Evolutionary conservation across 1,140 invertebrate genomes (phyloP).

Genomic region (Lepidurus couesii): DNA sequence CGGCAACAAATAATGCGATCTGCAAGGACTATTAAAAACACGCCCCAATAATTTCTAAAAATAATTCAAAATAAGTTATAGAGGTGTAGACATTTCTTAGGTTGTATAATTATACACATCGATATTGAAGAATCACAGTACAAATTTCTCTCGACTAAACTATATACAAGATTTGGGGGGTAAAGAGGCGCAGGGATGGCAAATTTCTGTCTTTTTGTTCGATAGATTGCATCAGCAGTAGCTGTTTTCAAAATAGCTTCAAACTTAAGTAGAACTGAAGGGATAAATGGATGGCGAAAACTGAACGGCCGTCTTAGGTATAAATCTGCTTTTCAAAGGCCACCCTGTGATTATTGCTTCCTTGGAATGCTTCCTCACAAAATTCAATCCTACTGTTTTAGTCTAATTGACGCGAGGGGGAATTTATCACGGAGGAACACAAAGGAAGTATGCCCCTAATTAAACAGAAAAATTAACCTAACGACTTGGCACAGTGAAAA

Average conservation of each 20-base stretch:
- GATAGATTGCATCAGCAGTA: not conserved
- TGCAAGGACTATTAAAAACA: too few relatives aligned
- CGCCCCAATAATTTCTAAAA: not conserved
- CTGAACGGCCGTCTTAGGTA: not conserved
- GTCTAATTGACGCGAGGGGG: not conserved
- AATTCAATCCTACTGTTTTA: not conserved
- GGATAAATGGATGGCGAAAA: not conserved
- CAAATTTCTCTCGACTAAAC: slow-evolving; percentile 5
- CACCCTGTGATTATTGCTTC: slow-evolving; percentile 14
- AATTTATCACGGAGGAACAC: not conserved
- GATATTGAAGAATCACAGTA: slow-evolving; percentile 22
- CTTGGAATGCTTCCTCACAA: slow-evolving; percentile 17
- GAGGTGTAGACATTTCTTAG: not conserved
- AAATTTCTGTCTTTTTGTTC: not conserved
- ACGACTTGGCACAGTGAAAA: not conserved
- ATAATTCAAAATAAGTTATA: not conserved
- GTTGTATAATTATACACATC: slow-evolving; percentile 6
- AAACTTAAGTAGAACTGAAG: not conserved
- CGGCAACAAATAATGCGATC: too few relatives aligned
- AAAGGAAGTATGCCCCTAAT: slow-evolving; percentile 1
- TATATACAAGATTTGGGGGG: not conserved
- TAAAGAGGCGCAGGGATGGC: not conserved
- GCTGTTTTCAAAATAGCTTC: not conserved
- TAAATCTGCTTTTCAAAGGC: not conserved
- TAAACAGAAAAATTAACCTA: not conserved